These are phyloP conservation scores for Phrynosoma platyrhinos DNA, from an alignment of 2,113 vertebrate species.

Conservation along the genomic window DNA sequence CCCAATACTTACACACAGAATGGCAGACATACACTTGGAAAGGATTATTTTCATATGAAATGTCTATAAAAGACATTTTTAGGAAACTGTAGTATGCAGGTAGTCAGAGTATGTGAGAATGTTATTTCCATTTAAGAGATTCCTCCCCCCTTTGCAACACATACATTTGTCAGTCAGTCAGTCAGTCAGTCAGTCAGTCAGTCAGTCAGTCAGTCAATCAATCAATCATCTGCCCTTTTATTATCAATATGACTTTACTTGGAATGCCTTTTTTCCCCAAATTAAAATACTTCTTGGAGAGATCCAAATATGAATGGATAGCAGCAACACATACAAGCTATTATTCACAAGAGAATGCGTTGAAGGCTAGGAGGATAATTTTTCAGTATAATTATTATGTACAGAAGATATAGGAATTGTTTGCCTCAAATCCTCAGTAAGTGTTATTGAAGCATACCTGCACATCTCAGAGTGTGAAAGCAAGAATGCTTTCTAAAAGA, in stretches of 20 bases:
- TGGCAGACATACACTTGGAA: not conserved
- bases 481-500: conserved; percentile 38
- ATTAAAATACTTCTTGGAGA: conserved; percentile 36
- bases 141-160: too few species aligned
- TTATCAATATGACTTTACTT: conserved; percentile 44
- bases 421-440: conserved; percentile 63
- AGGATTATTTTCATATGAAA: not conserved
- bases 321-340: conserved; percentile 58
- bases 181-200: too few species aligned
- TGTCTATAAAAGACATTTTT: too few species aligned
- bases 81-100: too few species aligned
- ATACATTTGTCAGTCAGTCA: too few species aligned
- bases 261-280: conserved; percentile 28
- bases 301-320: conserved; percentile 39
- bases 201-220: too few species aligned
- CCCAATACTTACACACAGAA: not conserved
- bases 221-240: conserved; percentile 36
- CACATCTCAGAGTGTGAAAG: conserved; percentile 57
- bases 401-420: conserved; percentile 60
- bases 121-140: too few species aligned
- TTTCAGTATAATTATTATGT: conserved; percentile 69
- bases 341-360: conserved; percentile 58
- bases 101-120: too few species aligned
- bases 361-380: conserved; percentile 60
- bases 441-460: conserved; percentile 54